A percentile compares a stretch with the other conserved stretches of the same genome.
These are phyloP conservation scores for Maniola hyperantus DNA, from an alignment of 2,888 invertebrate species.

Conservation along the genomic window DNA sequence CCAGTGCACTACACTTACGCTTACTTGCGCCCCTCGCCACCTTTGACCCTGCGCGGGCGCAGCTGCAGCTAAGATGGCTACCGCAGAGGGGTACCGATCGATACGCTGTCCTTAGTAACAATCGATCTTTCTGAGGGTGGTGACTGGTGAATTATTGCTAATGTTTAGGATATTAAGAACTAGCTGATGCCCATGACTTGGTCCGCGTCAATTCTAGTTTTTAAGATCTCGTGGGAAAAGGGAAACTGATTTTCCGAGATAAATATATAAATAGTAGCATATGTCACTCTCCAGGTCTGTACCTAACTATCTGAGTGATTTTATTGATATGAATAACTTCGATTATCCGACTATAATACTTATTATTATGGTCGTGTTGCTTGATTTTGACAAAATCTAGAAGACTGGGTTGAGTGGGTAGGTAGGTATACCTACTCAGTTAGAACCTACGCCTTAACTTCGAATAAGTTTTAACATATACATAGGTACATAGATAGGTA, in stretches of 20 bases:
- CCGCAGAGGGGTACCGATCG: conserved; percentile 71
- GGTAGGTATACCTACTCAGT: too few species aligned
- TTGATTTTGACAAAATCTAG: background rate
- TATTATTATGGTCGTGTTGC: background rate
- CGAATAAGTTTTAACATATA: too few species aligned
- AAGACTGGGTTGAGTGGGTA: too few species aligned
- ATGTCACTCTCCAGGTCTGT: too few species aligned
- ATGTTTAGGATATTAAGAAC: conserved; percentile 1
- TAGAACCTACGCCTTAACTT: too few species aligned
- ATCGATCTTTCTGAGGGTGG: conserved; percentile 26
- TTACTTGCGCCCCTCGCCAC: conserved; percentile 63
- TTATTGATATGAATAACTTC: background rate
- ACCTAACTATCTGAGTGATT: too few species aligned
- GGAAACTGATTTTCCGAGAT: too few species aligned
- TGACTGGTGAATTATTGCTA: conserved; percentile 11
- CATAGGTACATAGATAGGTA: too few species aligned
- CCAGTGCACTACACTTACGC: conserved; percentile 54
- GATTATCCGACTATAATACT: background rate
- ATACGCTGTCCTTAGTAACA: conserved; percentile 46
- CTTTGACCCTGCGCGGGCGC: conserved; percentile 77
- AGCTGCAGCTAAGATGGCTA: conserved; percentile 74
- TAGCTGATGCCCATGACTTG: too few species aligned
- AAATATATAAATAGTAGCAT: too few species aligned
- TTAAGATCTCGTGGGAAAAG: too few species aligned
- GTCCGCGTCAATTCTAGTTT: too few species aligned